phyloP scores from a whole-genome alignment of 2,797 vertebrate genomes.

The Bryconaethiops microstoma region DNA sequence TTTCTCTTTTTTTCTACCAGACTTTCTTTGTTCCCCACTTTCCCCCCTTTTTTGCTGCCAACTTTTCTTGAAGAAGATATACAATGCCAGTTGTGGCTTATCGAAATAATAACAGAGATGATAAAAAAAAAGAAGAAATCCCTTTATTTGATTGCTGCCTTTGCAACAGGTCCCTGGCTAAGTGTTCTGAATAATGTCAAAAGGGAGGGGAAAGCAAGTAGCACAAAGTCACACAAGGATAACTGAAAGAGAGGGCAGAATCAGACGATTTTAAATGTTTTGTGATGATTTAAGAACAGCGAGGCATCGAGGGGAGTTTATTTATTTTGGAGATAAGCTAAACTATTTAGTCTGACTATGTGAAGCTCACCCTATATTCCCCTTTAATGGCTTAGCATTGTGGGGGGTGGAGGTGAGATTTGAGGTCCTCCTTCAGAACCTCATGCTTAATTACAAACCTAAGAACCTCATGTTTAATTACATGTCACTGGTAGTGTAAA shows the following conservation, averaged over 20 bases:
- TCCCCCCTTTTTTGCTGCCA: conserved; percentile 37
- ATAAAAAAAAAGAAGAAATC: conserved; percentile 52
- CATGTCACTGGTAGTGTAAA: not conserved
- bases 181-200: conserved; percentile 17
- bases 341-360: conserved; percentile 5
- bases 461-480: not conserved
- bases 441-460: conserved; percentile 38
- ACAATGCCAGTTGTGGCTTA: conserved; percentile 55
- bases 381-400: not conserved
- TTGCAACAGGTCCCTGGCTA: conserved; percentile 57
- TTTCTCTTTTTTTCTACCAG: not conserved
- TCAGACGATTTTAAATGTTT: conserved; percentile 50
- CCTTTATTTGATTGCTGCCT: conserved; percentile 41
- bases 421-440: conserved; percentile 31
- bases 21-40: conserved; percentile 20
- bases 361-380: conserved; percentile 23
- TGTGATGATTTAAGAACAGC: conserved; percentile 29
- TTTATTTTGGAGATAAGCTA: not conserved
- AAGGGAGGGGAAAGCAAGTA: conserved; percentile 11
- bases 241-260: conserved; percentile 42
- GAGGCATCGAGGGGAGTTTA: conserved; percentile 10
- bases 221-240: conserved; percentile 40
- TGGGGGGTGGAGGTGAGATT: not conserved
- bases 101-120: conserved; percentile 52
- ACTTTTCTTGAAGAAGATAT: conserved; percentile 60